phyloP scores from a whole-genome alignment of 2,113 vertebrate genomes.

The Brachionichthys hirsutus region DNA sequence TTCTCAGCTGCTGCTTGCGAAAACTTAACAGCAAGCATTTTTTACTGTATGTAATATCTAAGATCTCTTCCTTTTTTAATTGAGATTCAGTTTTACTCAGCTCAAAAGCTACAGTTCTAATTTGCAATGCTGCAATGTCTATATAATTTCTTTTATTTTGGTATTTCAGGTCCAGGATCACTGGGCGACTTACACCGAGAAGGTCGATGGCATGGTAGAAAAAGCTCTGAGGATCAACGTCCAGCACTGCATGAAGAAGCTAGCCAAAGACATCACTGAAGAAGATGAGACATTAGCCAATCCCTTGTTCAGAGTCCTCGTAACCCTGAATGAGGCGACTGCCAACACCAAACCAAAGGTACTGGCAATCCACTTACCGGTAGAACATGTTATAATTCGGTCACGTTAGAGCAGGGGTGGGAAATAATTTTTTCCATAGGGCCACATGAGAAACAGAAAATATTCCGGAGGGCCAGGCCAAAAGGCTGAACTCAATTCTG shows the following conservation, averaged over 20 bases:
- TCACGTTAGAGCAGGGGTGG: no score
- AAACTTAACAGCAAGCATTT: no score
- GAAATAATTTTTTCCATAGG: no score
- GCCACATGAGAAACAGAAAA: no score
- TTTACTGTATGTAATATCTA: no score
- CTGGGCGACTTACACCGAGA: conserved; percentile 79
- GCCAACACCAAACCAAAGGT: conserved; percentile 76
- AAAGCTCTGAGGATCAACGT: conserved; percentile 81
- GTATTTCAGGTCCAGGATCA: conserved; percentile 81
- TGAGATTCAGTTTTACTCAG: no score
- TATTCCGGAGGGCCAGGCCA: no score
- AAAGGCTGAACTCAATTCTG: no score
- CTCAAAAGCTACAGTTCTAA: no score
- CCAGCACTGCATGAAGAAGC: conserved; percentile 82
- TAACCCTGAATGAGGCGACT: conserved; percentile 70
- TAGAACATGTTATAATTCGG: background rate
- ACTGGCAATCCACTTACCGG: background rate
- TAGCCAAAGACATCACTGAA: conserved; percentile 84
- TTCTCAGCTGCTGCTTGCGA: no score
- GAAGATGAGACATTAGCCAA: conserved; percentile 66
- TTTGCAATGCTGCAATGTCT: background rate
- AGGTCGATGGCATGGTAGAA: conserved; percentile 82
- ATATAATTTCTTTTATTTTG: background rate
- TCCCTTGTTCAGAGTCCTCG: conserved; percentile 82
- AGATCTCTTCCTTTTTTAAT: no score